phyloP scores from a whole-genome alignment of 2,888 invertebrate species.

The Steinernema scapterisci region DNA sequence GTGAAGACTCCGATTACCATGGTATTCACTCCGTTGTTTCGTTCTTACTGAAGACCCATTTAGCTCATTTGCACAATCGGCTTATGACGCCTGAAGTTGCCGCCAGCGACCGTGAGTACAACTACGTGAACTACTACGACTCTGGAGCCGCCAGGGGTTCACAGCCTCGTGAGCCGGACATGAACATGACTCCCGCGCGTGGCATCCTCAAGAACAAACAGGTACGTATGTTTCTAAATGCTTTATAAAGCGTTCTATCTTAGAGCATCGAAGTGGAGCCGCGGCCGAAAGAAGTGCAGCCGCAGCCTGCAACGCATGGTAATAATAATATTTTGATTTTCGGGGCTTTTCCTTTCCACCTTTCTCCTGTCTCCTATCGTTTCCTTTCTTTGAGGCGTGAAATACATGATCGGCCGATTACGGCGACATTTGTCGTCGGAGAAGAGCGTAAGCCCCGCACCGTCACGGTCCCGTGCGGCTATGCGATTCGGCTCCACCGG shows the following conservation, averaged over 20 bases:
- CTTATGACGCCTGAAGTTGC: conserved; percentile 50
- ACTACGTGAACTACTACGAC: conserved; percentile 65
- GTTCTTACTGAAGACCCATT: conserved; percentile 30
- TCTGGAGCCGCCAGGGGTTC: conserved; percentile 44
- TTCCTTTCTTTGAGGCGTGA: conserved; percentile 37
- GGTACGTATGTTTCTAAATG: conserved; percentile 35
- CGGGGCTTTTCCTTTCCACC: conserved; percentile 33
- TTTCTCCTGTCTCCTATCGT: conserved; percentile 40
- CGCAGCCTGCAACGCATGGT: conserved; percentile 41
- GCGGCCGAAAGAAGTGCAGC: conserved; percentile 37
- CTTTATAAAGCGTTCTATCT: background rate
- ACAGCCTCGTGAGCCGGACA: conserved; percentile 43
- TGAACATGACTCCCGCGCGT: conserved; percentile 42
- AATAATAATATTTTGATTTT: conserved; percentile 36
- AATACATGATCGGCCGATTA: conserved; percentile 41
- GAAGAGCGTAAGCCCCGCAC: conserved; percentile 50
- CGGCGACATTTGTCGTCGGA: conserved; percentile 60
- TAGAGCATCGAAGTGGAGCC: conserved; percentile 53
- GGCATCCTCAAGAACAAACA: conserved; percentile 66
- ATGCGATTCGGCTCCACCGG: conserved; percentile 34
- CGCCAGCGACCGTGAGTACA: conserved; percentile 49
- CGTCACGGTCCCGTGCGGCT: conserved; percentile 32
- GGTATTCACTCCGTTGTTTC: background rate
- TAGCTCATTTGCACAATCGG: conserved; percentile 35
- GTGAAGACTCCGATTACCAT: conserved; percentile 11